These are phyloP conservation scores for Patagioenas fasciata DNA, from an alignment of 2,113 vertebrate species.

Conservation along the genomic window DNA sequence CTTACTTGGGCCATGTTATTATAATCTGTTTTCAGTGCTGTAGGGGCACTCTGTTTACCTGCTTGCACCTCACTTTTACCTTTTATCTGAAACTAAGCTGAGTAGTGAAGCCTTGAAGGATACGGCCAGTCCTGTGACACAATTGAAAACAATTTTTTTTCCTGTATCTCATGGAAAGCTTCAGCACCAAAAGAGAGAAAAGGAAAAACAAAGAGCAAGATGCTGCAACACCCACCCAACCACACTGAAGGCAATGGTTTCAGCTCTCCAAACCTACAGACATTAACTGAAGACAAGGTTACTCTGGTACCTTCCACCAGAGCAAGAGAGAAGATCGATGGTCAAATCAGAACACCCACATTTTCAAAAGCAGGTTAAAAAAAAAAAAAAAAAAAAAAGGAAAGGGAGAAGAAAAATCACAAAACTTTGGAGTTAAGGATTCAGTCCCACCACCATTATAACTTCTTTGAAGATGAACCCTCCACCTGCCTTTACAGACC, in stretches of 20 bases:
- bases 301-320: background rate
- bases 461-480: background rate
- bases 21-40: background rate
- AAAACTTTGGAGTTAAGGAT: background rate
- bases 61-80: background rate
- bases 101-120: background rate
- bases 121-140: background rate
- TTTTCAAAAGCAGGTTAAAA: background rate
- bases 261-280: background rate
- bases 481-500: background rate
- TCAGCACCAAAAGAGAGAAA: background rate
- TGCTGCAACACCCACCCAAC: background rate
- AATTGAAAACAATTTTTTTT: background rate
- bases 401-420: background rate
- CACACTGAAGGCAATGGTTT: background rate
- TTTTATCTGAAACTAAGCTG: background rate
- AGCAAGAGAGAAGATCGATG: background rate
- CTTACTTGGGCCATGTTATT: background rate
- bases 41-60: background rate
- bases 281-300: background rate
- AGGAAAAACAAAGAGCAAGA: background rate
- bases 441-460: background rate
- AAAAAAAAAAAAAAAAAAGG: background rate
- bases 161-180: background rate
- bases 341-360: background rate